Percentiles rank a stretch among this genome's conserved stretches.
phyloP scores from a whole-genome alignment of 2,797 vertebrate genomes.

The Argentina silus region DNA sequence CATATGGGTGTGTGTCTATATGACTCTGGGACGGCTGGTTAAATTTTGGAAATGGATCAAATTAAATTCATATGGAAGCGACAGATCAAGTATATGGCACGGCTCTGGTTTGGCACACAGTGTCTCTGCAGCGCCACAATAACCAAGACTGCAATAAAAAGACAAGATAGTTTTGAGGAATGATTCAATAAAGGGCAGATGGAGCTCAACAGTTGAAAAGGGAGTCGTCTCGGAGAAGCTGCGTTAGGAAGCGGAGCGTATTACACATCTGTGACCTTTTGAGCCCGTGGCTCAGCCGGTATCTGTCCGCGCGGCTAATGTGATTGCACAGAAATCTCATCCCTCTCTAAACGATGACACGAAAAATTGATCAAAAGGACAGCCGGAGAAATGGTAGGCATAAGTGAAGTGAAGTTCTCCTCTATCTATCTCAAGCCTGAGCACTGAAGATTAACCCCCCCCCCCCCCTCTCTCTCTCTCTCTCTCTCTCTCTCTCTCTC shows the following conservation, averaged over 20 bases:
- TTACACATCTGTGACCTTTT: conserved; percentile 60
- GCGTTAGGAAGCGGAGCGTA: conserved; percentile 26
- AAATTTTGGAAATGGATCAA: no score
- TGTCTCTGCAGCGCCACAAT: conserved; percentile 16
- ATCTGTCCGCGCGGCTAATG: conserved; percentile 55
- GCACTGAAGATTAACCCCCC: neutral
- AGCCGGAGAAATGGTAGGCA: neutral
- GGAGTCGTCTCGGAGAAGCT: neutral
- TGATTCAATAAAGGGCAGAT: conserved; percentile 65
- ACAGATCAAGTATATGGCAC: no score
- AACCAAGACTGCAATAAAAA: conserved; percentile 53
- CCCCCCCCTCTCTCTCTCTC: neutral
- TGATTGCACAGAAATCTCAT: conserved; percentile 59
- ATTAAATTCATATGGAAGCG: no score
- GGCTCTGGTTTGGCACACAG: no score
- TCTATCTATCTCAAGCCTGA: neutral
- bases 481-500: neutral
- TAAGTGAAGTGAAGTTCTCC: neutral
- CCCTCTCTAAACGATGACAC: conserved; percentile 58
- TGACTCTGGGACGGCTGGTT: no score
- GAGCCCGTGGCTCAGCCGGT: conserved; percentile 41
- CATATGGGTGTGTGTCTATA: no score
- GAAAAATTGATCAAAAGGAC: conserved; percentile 51
- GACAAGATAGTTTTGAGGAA: conserved; percentile 60
- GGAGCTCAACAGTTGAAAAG: conserved; percentile 45